Evolutionary conservation across 1,140 invertebrate genomes (phyloP).

Genomic region (Contarinia nasturtii): DNA sequence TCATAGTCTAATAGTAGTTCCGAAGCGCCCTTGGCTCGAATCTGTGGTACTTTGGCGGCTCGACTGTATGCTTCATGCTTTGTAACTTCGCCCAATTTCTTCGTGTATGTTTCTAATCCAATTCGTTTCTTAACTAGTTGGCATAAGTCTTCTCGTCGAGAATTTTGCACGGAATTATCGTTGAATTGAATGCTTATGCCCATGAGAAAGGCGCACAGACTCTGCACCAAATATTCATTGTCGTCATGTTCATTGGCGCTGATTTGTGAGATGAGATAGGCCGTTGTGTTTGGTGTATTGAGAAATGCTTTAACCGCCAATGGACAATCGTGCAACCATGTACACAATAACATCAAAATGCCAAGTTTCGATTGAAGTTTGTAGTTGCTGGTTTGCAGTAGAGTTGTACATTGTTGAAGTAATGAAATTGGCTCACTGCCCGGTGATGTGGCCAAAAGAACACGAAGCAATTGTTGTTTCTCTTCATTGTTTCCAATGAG

Average conservation of each 20-base stretch:
- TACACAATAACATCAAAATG: slow-evolving; percentile 73
- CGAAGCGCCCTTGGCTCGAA: slow-evolving; percentile 47
- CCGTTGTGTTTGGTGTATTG: slow-evolving; percentile 62
- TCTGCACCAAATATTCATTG: slow-evolving; percentile 70
- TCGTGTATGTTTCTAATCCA: slow-evolving; percentile 74
- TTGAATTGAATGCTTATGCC: slow-evolving; percentile 87
- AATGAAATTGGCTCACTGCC: slow-evolving; percentile 71
- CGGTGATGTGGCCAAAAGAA: slow-evolving; percentile 72
- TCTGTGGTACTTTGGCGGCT: slow-evolving; percentile 84
- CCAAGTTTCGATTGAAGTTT: slow-evolving; percentile 82
- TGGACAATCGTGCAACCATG: slow-evolving; percentile 76
- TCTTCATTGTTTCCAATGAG: slow-evolving; percentile 76
- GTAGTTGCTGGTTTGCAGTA: slow-evolving; percentile 59
- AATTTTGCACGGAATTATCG: slow-evolving; percentile 63
- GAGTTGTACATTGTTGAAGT: slow-evolving; percentile 66
- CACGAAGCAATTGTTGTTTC: slow-evolving; percentile 83
- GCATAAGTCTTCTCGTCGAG: slow-evolving; percentile 60
- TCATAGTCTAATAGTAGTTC: slow-evolving; percentile 88
- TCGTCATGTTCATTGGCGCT: slow-evolving; percentile 68
- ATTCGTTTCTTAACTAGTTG: slow-evolving; percentile 73
- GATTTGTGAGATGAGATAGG: slow-evolving; percentile 63
- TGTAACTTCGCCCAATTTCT: slow-evolving; percentile 69
- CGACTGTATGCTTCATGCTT: slow-evolving; percentile 80
- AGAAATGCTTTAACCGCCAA: slow-evolving; percentile 70
- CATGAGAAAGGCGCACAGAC: slow-evolving; percentile 84